phyloP scores from a whole-genome alignment of 2,797 vertebrate species.

The Sebastes oblongus region DNA sequence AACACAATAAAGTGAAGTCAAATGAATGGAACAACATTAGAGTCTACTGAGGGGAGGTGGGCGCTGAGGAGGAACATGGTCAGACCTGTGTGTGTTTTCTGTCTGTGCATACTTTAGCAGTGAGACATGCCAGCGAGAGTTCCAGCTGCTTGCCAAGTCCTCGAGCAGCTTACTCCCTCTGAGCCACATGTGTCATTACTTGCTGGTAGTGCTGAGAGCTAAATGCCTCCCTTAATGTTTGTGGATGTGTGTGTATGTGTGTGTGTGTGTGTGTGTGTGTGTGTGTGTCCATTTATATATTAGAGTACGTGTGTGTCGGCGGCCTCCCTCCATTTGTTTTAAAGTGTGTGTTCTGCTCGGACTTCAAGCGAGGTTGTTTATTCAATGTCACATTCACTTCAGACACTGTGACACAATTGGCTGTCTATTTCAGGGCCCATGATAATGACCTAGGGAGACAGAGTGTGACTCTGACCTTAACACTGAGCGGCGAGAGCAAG shows the following conservation, averaged over 20 bases:
- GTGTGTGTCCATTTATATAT: constrained; percentile 27
- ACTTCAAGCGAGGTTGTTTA: constrained; percentile 68
- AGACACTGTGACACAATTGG: constrained; percentile 67
- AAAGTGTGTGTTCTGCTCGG: constrained; percentile 30
- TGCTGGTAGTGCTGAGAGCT: constrained; percentile 64
- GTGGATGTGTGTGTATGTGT: constrained; percentile 5
- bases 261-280: constrained; percentile 18
- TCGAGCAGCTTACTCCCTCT: constrained; percentile 67
- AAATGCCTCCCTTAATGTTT: constrained; percentile 67
- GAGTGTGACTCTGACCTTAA: constrained; percentile 78
- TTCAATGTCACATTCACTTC: constrained; percentile 76
- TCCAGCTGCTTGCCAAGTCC: constrained; percentile 76
- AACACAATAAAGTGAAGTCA: constrained; percentile 70
- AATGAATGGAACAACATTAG: constrained; percentile 74
- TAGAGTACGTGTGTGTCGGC: not conserved
- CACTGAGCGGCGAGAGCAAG: constrained; percentile 51
- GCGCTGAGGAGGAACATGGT: constrained; percentile 39
- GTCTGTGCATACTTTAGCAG: constrained; percentile 61
- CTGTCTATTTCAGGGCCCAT: constrained; percentile 74
- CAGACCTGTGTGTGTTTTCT: constrained; percentile 42
- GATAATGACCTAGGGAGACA: constrained; percentile 79
- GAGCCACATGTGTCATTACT: constrained; percentile 77
- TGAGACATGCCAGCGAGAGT: constrained; percentile 72
- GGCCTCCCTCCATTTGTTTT: constrained; percentile 38
- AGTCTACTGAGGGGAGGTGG: constrained; percentile 32